Conservation (phyloP, 2,797 vertebrate genomes). For the Melanotaenia trifasciata region DNA sequence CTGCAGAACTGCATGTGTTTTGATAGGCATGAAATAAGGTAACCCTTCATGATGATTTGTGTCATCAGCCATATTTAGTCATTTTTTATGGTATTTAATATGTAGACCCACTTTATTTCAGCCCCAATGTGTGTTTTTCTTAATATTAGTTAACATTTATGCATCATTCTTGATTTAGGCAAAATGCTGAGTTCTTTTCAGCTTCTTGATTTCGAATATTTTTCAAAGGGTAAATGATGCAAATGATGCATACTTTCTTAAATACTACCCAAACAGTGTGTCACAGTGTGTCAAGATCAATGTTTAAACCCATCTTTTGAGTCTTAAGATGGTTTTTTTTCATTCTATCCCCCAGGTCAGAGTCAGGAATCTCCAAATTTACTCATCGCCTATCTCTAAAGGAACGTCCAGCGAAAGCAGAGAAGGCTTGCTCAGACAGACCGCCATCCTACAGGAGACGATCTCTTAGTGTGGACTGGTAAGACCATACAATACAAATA, state of each 20-base stretch:
- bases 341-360: conserved; percentile 78
- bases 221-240: not conserved
- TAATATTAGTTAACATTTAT: not conserved
- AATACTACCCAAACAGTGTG: not conserved
- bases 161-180: not conserved
- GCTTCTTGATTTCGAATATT: not conserved
- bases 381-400: conserved; percentile 90
- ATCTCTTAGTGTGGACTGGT: conserved; percentile 92
- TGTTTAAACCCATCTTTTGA: not conserved
- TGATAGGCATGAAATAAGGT: conserved; percentile 1
- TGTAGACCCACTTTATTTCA: conserved; percentile 1
- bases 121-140: conserved; percentile 12
- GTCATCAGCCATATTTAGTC: conserved; percentile 22
- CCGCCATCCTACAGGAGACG: conserved; percentile 86
- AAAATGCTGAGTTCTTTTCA: conserved; percentile 6
- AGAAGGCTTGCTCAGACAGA: conserved; percentile 81
- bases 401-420: conserved; percentile 87
- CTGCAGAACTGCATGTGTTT: conserved; percentile 31
- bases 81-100: not conserved
- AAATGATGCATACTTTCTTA: not conserved
- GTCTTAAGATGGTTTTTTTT: conserved; percentile 11
- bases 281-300: not conserved
- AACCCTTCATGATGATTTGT: conserved; percentile 7
- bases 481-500: conserved; percentile 57
- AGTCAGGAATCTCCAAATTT: conserved; percentile 89